phyloP scores from a whole-genome alignment of 2,797 vertebrate species.

The Pteronotus mesoamericanus region DNA sequence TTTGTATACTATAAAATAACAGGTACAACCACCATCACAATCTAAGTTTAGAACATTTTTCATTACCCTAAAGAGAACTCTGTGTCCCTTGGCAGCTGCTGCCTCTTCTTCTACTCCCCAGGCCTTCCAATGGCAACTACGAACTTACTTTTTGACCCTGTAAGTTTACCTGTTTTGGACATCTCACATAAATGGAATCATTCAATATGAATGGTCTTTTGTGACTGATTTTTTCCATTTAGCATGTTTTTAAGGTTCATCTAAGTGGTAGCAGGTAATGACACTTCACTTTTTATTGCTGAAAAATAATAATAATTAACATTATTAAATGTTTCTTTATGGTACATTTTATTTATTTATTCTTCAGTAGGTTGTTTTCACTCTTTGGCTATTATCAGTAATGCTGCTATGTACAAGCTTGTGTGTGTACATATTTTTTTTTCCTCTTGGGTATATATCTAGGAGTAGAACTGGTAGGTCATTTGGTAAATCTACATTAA shows the following conservation, averaged over 20 bases:
- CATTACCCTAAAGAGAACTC: background rate
- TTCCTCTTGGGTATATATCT: background rate
- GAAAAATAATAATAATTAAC: background rate
- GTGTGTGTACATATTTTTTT: background rate
- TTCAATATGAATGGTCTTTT: background rate
- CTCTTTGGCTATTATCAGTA: background rate
- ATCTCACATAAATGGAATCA: background rate
- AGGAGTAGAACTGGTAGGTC: background rate
- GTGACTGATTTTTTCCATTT: background rate
- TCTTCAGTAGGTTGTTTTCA: background rate
- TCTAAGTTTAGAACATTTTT: background rate
- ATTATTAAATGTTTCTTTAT: background rate
- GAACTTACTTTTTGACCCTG: background rate
- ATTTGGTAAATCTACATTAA: background rate
- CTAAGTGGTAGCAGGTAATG: background rate
- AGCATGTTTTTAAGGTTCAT: background rate
- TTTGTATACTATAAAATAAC: background rate
- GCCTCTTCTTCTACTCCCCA: background rate
- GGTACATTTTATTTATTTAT: constrained; percentile 4
- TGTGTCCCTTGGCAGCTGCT: background rate
- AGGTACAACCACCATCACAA: background rate
- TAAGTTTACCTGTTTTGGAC: background rate
- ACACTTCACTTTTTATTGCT: background rate
- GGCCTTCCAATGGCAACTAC: background rate
- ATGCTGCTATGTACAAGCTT: background rate